Conservation (phyloP, 1,140 invertebrate genomes). For the Lepidurus apus region DNA sequence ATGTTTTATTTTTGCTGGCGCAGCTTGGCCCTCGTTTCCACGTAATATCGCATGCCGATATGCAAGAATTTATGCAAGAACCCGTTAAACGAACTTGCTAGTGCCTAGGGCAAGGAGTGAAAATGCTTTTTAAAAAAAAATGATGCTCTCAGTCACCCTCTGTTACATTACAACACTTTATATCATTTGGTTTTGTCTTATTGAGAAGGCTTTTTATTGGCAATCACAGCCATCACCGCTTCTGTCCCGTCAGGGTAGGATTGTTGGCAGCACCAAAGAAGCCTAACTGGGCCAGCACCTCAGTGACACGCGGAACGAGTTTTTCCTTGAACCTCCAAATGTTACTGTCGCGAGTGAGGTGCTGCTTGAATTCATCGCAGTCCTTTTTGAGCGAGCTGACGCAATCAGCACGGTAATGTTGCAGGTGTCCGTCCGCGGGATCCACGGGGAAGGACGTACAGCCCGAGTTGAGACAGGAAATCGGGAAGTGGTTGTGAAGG, state of each 20-base stretch:
- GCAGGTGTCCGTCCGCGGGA: constrained; percentile 75
- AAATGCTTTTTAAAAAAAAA: background rate
- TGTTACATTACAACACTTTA: background rate
- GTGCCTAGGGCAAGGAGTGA: background rate
- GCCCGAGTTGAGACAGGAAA: constrained; percentile 75
- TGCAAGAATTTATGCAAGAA: background rate
- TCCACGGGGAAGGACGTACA: constrained; percentile 83
- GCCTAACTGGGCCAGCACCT: constrained; percentile 62
- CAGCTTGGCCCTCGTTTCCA: background rate
- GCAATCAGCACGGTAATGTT: constrained; percentile 89
- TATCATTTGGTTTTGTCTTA: background rate
- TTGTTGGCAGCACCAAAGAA: constrained; percentile 53
- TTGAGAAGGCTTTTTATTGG: background rate
- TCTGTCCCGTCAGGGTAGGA: background rate
- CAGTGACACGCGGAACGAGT: constrained; percentile 61
- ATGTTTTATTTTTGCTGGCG: background rate
- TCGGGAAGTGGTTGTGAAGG: constrained; percentile 86
- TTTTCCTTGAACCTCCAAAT: constrained; percentile 81
- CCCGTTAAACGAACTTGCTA: constrained; percentile 21
- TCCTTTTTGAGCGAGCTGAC: constrained; percentile 80
- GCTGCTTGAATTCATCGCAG: constrained; percentile 71
- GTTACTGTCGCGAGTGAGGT: constrained; percentile 74
- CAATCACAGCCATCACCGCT: background rate
- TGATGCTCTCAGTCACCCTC: background rate
- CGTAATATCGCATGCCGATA: background rate